A percentile compares a stretch with the other conserved stretches of the same genome.
Conservation (phyloP, 2,797 vertebrate genomes). For the Danio jaintianensis region DNA sequence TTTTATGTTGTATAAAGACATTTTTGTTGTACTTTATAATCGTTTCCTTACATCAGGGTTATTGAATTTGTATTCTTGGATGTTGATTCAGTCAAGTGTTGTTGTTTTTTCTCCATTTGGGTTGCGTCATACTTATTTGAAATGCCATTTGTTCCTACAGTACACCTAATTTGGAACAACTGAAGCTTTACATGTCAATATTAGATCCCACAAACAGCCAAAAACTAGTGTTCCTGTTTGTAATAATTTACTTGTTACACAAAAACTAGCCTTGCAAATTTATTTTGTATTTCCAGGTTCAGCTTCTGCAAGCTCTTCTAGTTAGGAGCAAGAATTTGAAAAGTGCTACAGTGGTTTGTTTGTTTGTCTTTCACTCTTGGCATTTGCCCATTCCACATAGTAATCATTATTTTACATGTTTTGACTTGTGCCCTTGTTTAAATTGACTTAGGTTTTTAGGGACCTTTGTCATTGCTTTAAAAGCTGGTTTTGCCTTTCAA, state of each 20-base stretch:
- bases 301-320: slow-evolving; percentile 36
- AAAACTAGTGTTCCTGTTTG: slow-evolving; percentile 18
- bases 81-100: slow-evolving; percentile 9
- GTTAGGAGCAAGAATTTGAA: slow-evolving; percentile 45
- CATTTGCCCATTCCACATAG: slow-evolving; percentile 44
- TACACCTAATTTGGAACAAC: background rate
- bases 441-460: slow-evolving; percentile 23
- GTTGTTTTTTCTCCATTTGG: background rate
- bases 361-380: slow-evolving; percentile 24
- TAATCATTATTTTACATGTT: slow-evolving; percentile 20
- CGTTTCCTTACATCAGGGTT: slow-evolving; percentile 4
- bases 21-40: slow-evolving; percentile 16
- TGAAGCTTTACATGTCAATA: slow-evolving; percentile 8
- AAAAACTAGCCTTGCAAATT: slow-evolving; percentile 1
- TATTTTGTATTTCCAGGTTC: slow-evolving; percentile 32
- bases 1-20: slow-evolving; percentile 4
- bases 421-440: slow-evolving; percentile 51
- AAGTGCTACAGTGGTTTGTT: slow-evolving; percentile 31
- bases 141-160: background rate
- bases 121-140: slow-evolving; percentile 1
- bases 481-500: slow-evolving; percentile 57
- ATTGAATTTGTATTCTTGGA: background rate
- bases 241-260: slow-evolving; percentile 42
- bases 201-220: slow-evolving; percentile 22
- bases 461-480: slow-evolving; percentile 57